These are phyloP conservation scores for Pandion haliaetus DNA, from an alignment of 2,113 vertebrate species.

Conservation along the genomic window DNA sequence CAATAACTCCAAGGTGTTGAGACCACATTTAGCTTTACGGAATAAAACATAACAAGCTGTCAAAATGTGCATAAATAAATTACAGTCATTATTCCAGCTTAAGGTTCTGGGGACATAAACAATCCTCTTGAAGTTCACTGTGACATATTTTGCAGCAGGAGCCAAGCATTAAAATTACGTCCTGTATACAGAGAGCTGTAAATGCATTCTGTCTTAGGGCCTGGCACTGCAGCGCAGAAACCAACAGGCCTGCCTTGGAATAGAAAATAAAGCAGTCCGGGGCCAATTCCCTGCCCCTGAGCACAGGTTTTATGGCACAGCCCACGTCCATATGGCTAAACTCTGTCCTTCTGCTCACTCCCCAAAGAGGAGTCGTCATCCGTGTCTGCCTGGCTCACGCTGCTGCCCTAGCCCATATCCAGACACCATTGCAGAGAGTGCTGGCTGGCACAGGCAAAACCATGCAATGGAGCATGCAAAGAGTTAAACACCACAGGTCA, in stretches of 20 bases:
- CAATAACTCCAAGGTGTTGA: slow-evolving; percentile 26
- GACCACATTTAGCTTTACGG: slow-evolving; percentile 2
- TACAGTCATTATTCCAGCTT: slow-evolving; percentile 45
- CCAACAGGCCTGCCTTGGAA: slow-evolving; percentile 38
- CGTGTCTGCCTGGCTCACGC: neutral
- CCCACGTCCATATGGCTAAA: slow-evolving; percentile 45
- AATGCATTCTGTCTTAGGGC: slow-evolving; percentile 30
- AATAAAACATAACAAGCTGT: slow-evolving; percentile 54
- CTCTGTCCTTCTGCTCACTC: slow-evolving; percentile 18
- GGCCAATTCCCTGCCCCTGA: slow-evolving; percentile 38
- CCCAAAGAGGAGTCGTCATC: slow-evolving; percentile 21
- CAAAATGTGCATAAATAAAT: slow-evolving; percentile 58
- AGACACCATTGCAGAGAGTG: neutral
- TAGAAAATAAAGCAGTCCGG: slow-evolving; percentile 7
- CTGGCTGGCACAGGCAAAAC: neutral
- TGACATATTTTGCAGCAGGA: slow-evolving; percentile 30
- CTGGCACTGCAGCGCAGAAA: neutral
- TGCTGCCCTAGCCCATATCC: neutral
- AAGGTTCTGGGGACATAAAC: slow-evolving; percentile 49
- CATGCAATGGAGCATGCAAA: neutral
- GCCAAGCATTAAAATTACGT: slow-evolving; percentile 42
- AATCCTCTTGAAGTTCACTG: slow-evolving; percentile 32
- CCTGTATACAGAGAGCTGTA: slow-evolving; percentile 22
- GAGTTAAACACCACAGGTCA: neutral
- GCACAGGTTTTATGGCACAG: slow-evolving; percentile 47